These are phyloP conservation scores for Neelides sp. DNA, from an alignment of 1,140 invertebrate genomes.

Conservation along the genomic window DNA sequence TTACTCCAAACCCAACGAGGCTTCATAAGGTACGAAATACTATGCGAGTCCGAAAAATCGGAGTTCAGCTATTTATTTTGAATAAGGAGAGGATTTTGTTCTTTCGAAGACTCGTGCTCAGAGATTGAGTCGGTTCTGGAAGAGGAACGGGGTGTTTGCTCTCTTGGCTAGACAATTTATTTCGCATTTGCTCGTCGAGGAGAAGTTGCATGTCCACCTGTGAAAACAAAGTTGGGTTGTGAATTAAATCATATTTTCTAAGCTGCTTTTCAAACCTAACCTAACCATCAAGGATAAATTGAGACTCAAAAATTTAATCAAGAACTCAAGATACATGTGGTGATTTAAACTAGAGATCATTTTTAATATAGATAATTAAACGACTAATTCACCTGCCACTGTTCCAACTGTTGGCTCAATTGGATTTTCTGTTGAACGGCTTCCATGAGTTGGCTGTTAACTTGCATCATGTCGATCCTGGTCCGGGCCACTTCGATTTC, in stretches of 20 bases:
- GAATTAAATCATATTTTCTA: not conserved
- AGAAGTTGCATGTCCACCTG: slow-evolving; percentile 89
- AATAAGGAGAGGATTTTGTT: no score
- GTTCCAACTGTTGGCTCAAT: slow-evolving; percentile 82
- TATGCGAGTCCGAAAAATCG: no score
- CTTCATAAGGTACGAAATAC: no score
- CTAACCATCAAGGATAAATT: no score
- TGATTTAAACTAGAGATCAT: not conserved
- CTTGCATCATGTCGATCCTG: slow-evolving; percentile 77
- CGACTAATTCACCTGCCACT: slow-evolving; percentile 65
- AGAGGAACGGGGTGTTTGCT: no score
- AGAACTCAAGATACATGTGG: not conserved
- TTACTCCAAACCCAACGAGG: no score
- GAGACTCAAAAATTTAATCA: no score
- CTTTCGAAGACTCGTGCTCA: no score
- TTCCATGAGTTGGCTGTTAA: slow-evolving; percentile 85
- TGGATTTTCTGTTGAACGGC: slow-evolving; percentile 89
- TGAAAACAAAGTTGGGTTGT: slow-evolving; percentile 7
- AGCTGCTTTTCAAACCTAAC: not conserved
- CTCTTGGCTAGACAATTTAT: slow-evolving; percentile 53
- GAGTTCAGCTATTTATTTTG: no score
- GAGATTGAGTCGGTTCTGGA: no score
- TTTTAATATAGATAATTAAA: not conserved
- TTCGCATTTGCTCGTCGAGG: slow-evolving; percentile 76
- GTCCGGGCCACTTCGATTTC: slow-evolving; percentile 81